A percentile compares a stretch with the other conserved stretches of the same genome.
These are phyloP conservation scores for Megaceryle alcyon DNA, from an alignment of 2,797 vertebrate species.

Conservation along the genomic window DNA sequence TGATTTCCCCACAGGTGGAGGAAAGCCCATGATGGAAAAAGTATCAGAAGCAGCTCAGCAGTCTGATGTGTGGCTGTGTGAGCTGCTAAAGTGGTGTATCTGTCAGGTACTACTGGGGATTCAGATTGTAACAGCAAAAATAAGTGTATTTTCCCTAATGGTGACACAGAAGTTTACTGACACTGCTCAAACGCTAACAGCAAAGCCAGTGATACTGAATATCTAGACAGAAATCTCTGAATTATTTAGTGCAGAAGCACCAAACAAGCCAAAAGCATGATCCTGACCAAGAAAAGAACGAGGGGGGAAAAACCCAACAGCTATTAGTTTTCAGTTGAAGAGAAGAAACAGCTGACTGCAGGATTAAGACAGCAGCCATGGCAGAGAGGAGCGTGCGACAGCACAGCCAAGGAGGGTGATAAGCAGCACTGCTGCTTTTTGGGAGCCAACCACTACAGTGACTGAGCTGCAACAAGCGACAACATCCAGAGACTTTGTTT, in stretches of 20 bases:
- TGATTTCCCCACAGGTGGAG: background rate
- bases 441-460: background rate
- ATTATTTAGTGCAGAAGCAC: conserved; percentile 34
- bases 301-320: background rate
- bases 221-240: conserved; percentile 26
- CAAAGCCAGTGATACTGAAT: background rate
- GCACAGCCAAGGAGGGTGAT: background rate
- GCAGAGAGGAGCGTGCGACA: background rate
- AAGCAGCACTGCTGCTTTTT: background rate
- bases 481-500: background rate
- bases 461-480: background rate
- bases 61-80: rapidly evolving
- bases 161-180: background rate
- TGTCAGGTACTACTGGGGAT: background rate
- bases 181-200: background rate
- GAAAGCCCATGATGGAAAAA: background rate
- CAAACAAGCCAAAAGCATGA: conserved; percentile 17
- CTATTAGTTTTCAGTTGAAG: background rate
- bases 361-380: background rate
- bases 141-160: background rate
- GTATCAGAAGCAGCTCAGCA: background rate
- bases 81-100: background rate
- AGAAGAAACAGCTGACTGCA: background rate
- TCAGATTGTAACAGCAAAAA: background rate
- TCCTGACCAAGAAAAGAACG: conserved; percentile 18